These are phyloP conservation scores for Drosophila tristis DNA, from an alignment of 1,140 invertebrate genomes.

Conservation along the genomic window DNA sequence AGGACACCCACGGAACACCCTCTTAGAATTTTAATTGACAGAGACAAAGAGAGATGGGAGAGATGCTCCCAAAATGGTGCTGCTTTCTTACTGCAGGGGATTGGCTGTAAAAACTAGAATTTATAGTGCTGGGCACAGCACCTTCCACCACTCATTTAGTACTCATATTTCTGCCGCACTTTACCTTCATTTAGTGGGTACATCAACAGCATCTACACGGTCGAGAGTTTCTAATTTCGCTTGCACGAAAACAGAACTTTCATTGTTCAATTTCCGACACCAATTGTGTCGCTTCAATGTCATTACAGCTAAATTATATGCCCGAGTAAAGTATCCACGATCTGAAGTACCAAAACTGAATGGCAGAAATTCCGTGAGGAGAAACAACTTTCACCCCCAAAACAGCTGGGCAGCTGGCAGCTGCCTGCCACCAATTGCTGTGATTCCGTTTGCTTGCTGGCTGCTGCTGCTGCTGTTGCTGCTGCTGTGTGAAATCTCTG, in stretches of 20 bases:
- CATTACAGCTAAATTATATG: conserved; percentile 51
- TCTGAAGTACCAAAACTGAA: conserved; percentile 16
- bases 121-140: too few species aligned
- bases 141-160: too few species aligned
- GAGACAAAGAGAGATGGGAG: background rate
- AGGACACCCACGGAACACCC: conserved; percentile 18
- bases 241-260: conserved; percentile 31
- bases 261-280: conserved; percentile 29
- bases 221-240: background rate
- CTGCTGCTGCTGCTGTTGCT: conserved; percentile 1
- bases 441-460: too few species aligned
- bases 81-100: too few species aligned
- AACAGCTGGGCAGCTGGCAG: conserved; percentile 29
- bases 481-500: conserved; percentile 54
- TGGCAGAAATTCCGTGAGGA: too few species aligned
- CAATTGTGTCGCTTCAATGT: conserved; percentile 35
- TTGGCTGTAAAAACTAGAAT: too few species aligned
- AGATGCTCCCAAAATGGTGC: too few species aligned
- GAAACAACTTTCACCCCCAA: conserved; percentile 48
- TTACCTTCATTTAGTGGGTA: background rate
- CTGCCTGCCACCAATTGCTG: conserved; percentile 27
- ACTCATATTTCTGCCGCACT: too few species aligned
- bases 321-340: conserved; percentile 27
- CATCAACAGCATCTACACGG: background rate
- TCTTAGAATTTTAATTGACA: conserved; percentile 21